phyloP scores from a whole-genome alignment of 1,140 invertebrate genomes.

The Drosophila lacertosa region DNA sequence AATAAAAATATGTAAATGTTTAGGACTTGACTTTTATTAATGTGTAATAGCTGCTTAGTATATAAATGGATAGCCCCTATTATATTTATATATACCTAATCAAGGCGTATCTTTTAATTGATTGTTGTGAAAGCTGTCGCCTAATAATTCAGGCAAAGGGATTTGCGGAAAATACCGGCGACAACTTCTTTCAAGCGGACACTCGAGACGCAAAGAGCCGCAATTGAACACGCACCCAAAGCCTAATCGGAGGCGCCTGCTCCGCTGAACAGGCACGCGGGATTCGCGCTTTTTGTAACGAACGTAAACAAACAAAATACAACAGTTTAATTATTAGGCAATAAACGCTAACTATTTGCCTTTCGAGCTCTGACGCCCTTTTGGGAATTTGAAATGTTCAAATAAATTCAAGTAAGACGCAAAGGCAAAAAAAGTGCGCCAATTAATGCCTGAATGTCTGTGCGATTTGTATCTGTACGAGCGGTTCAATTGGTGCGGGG shows the following conservation, averaged over 20 bases:
- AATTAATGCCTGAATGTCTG: slow-evolving; percentile 54
- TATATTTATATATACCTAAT: too few relatives aligned
- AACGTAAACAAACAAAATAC: slow-evolving; percentile 19
- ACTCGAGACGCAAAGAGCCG: slow-evolving; percentile 2
- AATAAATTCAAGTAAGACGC: slow-evolving; percentile 49
- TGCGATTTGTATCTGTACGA: slow-evolving; percentile 59
- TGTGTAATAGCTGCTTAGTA: too few relatives aligned
- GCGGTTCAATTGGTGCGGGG: slow-evolving; percentile 30
- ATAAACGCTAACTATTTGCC: slow-evolving; percentile 17
- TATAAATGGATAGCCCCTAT: too few relatives aligned
- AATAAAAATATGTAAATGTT: too few relatives aligned
- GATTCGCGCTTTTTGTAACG: slow-evolving; percentile 9
- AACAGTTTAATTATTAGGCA: slow-evolving; percentile 50
- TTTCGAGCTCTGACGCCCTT: slow-evolving; percentile 37
- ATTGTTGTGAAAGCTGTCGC: too few relatives aligned
- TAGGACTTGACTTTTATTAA: too few relatives aligned
- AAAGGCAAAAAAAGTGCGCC: slow-evolving; percentile 49
- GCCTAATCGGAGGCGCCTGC: slow-evolving; percentile 15
- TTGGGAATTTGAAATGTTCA: slow-evolving; percentile 47
- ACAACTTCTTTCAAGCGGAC: slow-evolving; percentile 43
- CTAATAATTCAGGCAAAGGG: slow-evolving; percentile 4
- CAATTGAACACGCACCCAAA: slow-evolving; percentile 37
- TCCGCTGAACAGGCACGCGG: too few relatives aligned
- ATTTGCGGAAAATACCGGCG: slow-evolving; percentile 43
- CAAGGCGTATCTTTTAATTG: too few relatives aligned